Percentiles rank a stretch among this genome's conserved stretches.
phyloP scores from a whole-genome alignment of 1,140 invertebrate species.

The Panulirus ornatus region DNA sequence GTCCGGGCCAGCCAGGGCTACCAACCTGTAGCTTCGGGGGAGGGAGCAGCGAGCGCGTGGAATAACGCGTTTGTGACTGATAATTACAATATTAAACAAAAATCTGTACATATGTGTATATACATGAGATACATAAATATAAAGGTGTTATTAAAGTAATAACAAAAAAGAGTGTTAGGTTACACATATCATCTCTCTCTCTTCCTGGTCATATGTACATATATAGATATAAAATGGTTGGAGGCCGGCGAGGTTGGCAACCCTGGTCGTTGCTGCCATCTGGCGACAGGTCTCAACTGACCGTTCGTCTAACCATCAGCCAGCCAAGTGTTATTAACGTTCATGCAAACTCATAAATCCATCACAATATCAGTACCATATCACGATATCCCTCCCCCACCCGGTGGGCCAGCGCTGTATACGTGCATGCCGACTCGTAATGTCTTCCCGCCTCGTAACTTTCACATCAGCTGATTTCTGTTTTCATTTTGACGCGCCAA shows the following conservation, averaged over 20 bases:
- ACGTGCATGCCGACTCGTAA: conserved; percentile 6
- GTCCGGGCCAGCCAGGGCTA: not conserved
- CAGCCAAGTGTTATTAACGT: conserved; percentile 58
- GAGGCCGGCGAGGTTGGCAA: no score
- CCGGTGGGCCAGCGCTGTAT: not conserved
- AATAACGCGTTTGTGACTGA: no score
- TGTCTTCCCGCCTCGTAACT: not conserved
- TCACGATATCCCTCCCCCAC: conserved; percentile 17
- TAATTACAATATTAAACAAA: no score
- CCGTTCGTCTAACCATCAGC: conserved; percentile 54
- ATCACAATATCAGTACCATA: conserved; percentile 28
- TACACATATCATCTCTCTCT: no score
- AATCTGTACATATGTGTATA: no score
- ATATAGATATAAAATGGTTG: no score
- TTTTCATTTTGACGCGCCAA: not conserved
- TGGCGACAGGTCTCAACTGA: conserved; percentile 48
- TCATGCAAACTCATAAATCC: conserved; percentile 68
- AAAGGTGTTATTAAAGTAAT: no score
- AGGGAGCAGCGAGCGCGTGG: no score
- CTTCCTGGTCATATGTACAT: no score
- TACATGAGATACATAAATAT: no score
- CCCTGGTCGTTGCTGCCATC: conserved; percentile 43
- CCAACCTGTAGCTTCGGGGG: no score
- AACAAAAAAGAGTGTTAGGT: no score
- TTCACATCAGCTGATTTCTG: conserved; percentile 6